These are phyloP conservation scores for Benthosema pterotum DNA, from an alignment of 2,797 vertebrate species.

Conservation along the genomic window DNA sequence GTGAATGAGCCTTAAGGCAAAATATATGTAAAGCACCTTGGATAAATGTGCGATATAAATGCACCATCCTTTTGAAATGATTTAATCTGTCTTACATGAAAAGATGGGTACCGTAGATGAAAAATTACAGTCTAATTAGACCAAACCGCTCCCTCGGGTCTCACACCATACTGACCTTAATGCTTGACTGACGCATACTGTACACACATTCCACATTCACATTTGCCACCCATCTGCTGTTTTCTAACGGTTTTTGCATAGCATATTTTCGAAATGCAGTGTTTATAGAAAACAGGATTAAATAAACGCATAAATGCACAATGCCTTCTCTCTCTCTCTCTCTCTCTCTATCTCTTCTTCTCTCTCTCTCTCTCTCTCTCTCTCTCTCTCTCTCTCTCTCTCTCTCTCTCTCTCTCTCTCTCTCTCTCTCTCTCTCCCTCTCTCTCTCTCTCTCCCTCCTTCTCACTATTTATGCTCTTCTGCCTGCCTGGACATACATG, in stretches of 20 bases:
- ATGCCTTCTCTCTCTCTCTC: neutral
- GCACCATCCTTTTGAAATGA: neutral
- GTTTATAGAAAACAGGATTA: neutral
- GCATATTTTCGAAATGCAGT: neutral
- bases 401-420: slow-evolving; percentile 4
- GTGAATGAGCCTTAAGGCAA: too few relatives aligned
- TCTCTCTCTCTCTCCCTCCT: slow-evolving; percentile 19
- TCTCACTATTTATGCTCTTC: slow-evolving; percentile 35
- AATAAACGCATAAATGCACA: too few relatives aligned
- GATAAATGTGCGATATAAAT: too few relatives aligned
- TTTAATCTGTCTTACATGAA: slow-evolving; percentile 23
- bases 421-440: neutral
- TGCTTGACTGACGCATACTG: slow-evolving; percentile 41
- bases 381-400: slow-evolving; percentile 6
- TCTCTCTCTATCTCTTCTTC: slow-evolving; percentile 2
- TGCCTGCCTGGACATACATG: slow-evolving; percentile 48
- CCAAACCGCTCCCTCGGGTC: slow-evolving; percentile 61
- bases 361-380: slow-evolving; percentile 18
- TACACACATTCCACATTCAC: slow-evolving; percentile 27
- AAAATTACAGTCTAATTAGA: slow-evolving; percentile 71
- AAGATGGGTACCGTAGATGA: slow-evolving; percentile 17
- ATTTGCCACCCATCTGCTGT: slow-evolving; percentile 44
- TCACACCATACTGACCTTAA: slow-evolving; percentile 46
- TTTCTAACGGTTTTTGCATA: neutral
- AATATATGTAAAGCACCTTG: too few relatives aligned